These are phyloP conservation scores for Merops nubicus DNA, from an alignment of 2,113 vertebrate genomes.

Conservation along the genomic window DNA sequence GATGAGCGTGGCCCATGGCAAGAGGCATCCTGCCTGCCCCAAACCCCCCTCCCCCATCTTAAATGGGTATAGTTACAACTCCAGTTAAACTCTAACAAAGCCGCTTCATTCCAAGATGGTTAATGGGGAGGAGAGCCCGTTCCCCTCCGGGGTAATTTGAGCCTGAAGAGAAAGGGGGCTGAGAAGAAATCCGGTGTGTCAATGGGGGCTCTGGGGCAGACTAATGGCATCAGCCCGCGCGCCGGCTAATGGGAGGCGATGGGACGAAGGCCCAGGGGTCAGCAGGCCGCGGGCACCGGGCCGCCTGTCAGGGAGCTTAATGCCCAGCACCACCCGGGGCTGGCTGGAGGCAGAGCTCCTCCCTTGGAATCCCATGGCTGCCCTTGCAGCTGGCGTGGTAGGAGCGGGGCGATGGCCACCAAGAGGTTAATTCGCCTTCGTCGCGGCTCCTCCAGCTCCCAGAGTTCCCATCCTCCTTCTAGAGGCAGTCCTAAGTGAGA, in stretches of 20 bases:
- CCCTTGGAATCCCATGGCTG: background rate
- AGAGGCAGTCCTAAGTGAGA: background rate
- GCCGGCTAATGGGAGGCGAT: slow-evolving; percentile 88
- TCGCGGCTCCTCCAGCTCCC: background rate
- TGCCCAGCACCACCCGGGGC: slow-evolving; percentile 75
- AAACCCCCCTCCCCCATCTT: background rate
- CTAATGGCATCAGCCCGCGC: slow-evolving; percentile 87
- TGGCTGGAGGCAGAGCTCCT: slow-evolving; percentile 51
- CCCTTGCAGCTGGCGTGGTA: fast-evolving
- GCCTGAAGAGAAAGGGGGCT: slow-evolving; percentile 80
- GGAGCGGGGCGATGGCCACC: background rate
- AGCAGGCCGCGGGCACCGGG: slow-evolving; percentile 79
- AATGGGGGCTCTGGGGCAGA: slow-evolving; percentile 86
- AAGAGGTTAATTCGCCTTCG: background rate
- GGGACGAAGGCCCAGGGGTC: slow-evolving; percentile 86
- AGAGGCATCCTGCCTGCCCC: no score
- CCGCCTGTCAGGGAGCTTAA: slow-evolving; percentile 90
- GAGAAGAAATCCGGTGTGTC: slow-evolving; percentile 79
- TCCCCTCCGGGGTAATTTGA: slow-evolving; percentile 77
- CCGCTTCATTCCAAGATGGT: slow-evolving; percentile 73
- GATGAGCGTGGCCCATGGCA: background rate
- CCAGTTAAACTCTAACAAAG: slow-evolving; percentile 64
- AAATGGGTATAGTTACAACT: slow-evolving; percentile 25
- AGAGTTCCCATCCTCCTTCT: background rate
- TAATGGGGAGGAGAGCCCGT: slow-evolving; percentile 79